These are phyloP conservation scores for Halyomorpha halys DNA, from an alignment of 1,140 invertebrate genomes.

Conservation along the genomic window DNA sequence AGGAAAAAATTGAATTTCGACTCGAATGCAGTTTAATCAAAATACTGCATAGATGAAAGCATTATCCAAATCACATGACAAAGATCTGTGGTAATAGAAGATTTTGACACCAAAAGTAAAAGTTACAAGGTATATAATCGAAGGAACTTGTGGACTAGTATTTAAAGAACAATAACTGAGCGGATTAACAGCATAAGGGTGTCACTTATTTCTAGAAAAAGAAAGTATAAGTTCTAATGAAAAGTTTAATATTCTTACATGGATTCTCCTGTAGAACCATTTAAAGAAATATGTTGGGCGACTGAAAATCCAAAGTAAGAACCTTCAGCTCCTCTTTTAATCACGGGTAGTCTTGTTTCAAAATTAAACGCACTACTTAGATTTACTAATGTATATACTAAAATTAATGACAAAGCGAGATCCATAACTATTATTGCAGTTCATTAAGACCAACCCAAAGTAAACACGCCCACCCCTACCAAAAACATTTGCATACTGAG, in stretches of 20 bases:
- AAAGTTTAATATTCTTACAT: conserved; percentile 26
- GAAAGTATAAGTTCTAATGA: background rate
- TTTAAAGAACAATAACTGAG: no score
- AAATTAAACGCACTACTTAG: conserved; percentile 54
- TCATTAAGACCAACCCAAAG: no score
- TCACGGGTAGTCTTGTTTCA: conserved; percentile 69
- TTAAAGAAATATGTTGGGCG: conserved; percentile 60
- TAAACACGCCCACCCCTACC: background rate
- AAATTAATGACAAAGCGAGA: background rate
- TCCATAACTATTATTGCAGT: background rate
- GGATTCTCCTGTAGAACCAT: conserved; percentile 36
- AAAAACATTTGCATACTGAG: no score
- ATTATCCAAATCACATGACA: no score
- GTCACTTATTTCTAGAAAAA: background rate
- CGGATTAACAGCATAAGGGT: no score
- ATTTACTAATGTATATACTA: background rate
- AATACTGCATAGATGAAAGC: no score
- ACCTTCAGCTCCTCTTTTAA: conserved; percentile 55
- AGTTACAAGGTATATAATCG: no score
- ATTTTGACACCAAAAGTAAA: no score
- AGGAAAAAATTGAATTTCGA: no score
- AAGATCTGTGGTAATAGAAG: no score
- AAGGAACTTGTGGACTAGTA: no score
- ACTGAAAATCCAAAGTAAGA: conserved; percentile 86
- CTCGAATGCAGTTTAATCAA: no score